phyloP scores from a whole-genome alignment of 2,113 vertebrate species.

The Hippocampus barbouri region DNA sequence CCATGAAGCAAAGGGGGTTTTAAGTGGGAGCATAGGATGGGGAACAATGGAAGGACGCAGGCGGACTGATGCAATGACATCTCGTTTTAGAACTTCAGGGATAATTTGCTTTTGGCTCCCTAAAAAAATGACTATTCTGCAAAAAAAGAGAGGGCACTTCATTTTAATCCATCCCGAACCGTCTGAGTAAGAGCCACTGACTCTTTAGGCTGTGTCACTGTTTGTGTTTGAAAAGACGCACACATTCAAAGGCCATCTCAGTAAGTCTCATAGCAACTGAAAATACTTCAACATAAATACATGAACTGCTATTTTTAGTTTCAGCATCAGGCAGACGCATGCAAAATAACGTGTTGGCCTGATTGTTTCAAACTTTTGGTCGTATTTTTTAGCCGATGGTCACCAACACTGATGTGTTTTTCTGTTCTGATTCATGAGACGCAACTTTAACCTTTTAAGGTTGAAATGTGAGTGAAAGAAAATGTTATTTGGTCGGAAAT shows the following conservation, averaged over 20 bases:
- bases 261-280: neutral
- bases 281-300: slow-evolving; percentile 18
- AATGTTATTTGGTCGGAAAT: neutral
- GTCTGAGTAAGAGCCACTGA: neutral
- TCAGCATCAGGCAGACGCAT: neutral
- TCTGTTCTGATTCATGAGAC: neutral
- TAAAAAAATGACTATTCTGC: neutral
- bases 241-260: slow-evolving; percentile 1
- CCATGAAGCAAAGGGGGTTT: no score
- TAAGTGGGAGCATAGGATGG: no score
- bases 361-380: neutral
- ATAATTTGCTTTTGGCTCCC: neutral
- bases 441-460: neutral
- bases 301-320: slow-evolving; percentile 14
- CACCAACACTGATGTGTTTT: neutral
- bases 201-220: slow-evolving; percentile 12
- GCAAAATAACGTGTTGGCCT: neutral
- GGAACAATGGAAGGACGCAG: neutral
- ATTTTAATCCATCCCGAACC: neutral
- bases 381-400: neutral
- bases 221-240: neutral
- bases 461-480: neutral
- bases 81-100: neutral
- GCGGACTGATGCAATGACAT: neutral
- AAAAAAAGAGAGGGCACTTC: neutral